These are phyloP conservation scores for Calameuta filiformis DNA, from an alignment of 2,888 invertebrate genomes.

Conservation along the genomic window DNA sequence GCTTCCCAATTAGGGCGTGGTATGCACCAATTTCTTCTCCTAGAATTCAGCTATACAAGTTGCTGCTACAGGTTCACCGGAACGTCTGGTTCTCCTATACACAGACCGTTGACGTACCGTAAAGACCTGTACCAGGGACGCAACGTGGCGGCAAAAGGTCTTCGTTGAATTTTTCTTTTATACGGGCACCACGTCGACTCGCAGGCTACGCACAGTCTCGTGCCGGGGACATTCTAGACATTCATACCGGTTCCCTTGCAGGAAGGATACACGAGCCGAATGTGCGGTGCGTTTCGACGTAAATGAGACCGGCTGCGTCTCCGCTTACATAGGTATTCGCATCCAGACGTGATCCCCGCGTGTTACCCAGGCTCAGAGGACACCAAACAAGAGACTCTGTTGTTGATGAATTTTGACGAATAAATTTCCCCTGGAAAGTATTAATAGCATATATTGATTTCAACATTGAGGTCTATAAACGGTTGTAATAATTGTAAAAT, in stretches of 20 bases:
- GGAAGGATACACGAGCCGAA: constrained; percentile 16
- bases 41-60: not conserved
- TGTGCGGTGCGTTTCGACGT: constrained; percentile 34
- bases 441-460: not conserved
- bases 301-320: constrained; percentile 44
- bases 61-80: not conserved
- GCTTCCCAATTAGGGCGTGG: not conserved
- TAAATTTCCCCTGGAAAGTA: not conserved
- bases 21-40: not conserved
- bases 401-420: not conserved
- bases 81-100: not conserved
- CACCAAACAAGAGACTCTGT: not conserved
- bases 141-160: not conserved
- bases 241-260: constrained; percentile 23
- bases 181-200: not conserved
- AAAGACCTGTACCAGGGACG: not conserved
- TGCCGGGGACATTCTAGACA: constrained; percentile 1
- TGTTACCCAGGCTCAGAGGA: not conserved
- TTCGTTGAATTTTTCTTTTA: not conserved
- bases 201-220: not conserved
- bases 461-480: not conserved
- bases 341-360: constrained; percentile 37
- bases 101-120: not conserved
- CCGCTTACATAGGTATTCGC: constrained; percentile 47
- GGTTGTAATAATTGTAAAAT: not conserved